Percentiles rank a stretch among this genome's conserved stretches.
Evolutionary conservation across 2,888 invertebrate genomes (phyloP).

Genomic region (Liodrosophila aerea): DNA sequence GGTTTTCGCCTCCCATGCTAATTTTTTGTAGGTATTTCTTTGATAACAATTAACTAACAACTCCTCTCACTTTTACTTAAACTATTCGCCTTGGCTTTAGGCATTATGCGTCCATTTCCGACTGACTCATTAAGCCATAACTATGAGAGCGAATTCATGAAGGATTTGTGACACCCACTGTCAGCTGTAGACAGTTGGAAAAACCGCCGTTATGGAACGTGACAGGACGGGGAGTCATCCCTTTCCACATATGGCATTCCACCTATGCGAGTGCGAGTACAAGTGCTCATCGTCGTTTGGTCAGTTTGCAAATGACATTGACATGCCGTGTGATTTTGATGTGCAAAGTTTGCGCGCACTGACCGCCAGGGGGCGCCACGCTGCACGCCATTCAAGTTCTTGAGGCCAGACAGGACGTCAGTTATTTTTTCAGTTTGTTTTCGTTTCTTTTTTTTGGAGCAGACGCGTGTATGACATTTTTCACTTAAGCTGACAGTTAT

Average conservation of each 20-base stretch:
- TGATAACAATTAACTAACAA: too few relatives aligned
- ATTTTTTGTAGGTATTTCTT: too few relatives aligned
- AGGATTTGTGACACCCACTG: conserved; percentile 24
- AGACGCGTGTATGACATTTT: conserved; percentile 76
- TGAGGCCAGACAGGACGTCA: conserved; percentile 28
- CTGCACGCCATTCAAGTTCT: conserved; percentile 14
- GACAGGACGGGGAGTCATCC: neutral
- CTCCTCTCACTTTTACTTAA: too few relatives aligned
- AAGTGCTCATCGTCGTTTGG: conserved; percentile 19
- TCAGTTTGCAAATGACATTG: conserved; percentile 56
- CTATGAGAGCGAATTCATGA: conserved; percentile 5
- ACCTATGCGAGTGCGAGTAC: neutral
- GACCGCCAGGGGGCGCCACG: conserved; percentile 41
- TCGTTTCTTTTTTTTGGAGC: conserved; percentile 19
- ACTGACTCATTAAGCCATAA: conserved; percentile 7
- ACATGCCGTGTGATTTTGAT: conserved; percentile 70
- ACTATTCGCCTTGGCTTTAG: too few relatives aligned
- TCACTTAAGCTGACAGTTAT: conserved; percentile 78
- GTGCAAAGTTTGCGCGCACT: conserved; percentile 37
- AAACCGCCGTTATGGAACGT: conserved; percentile 2
- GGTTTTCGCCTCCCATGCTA: too few relatives aligned
- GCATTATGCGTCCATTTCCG: too few relatives aligned
- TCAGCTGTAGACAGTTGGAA: conserved; percentile 20
- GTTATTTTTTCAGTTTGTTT: conserved; percentile 3
- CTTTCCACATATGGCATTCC: conserved; percentile 7